Evolutionary conservation across 2,888 invertebrate species (phyloP), one percentile per base, ranked within the genome.

Genomic region (Agrochola macilenta): DNA sequence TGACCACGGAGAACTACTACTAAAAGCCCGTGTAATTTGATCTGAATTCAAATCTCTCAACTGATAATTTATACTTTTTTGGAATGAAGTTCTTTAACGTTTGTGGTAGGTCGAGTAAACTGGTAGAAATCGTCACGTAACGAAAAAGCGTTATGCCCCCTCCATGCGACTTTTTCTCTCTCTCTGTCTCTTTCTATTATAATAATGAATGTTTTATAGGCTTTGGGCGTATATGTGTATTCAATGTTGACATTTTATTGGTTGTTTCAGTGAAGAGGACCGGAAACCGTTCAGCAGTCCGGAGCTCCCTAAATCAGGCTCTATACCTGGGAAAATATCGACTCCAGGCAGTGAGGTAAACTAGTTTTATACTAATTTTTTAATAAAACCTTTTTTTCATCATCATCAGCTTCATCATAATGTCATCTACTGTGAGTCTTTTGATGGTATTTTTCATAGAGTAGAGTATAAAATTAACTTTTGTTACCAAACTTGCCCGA

Each of bases 261-360:
- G 54, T 70, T 77, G 23, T 86, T 83, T 46, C 89, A 95, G 96
- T 78, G 95, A 94, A 73, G 94, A 93, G 68, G 96, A 96, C 8
- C 88, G 95, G 26, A 96, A 96, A 86, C 94, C 95, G 1, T 96
- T 96, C 85, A 94, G 95, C 87, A 96, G 95, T 91, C 96, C 96
- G 0, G 96, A 96, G 63, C 82, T 92, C 49, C 89, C 93, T 0
- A 95, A 94, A 69, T 89, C 92, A 0, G 94, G 93, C 2, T 84
- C 90, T 5, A 94, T 93, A 35, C 95, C 96, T 0, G 92, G 93
- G 9, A 96, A 95, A 83, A 82, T 89, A 7, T 79, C 90, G 8
- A 92, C 94, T 2, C 93, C 95, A 0, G 93, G 94, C 14, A 84
- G 92, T 58, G 96, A 96, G 94, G 95, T 95, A 87, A 88, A 86